Evolutionary conservation across 2,888 invertebrate genomes (phyloP), one percentile per base, ranked within the genome.

Genomic region (Diarsia dahlii): DNA sequence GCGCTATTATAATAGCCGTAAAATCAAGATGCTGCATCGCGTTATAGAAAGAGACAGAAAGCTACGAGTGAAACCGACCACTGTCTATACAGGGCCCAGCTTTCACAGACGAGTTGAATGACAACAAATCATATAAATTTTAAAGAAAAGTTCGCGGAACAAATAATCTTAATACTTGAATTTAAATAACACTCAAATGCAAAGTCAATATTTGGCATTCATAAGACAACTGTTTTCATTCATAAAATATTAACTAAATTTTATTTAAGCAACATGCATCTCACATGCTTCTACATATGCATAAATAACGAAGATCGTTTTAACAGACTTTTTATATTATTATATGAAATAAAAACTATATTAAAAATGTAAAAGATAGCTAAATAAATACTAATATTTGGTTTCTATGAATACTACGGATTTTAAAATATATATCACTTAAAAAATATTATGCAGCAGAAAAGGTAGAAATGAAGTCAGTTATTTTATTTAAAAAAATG

Each of bases 311-410:
- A 74, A 84, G 70, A 72, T 66, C 63, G 50, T 73, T 52, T 23
- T 46, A 56, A 67, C 63, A 75, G 69, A 62, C 58, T 72, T 75
- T 72, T 63, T 70, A 52, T 28, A 76, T 52, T 56, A 60, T 39
- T 62, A 56, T 52, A 60, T 63, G 72, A 62, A 81, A 83, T 74
- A 76, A 84, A 82, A 82, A 74, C 75, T 79, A 80, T 69, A 56
- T 66, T 76, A 81, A 64, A 73, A 74, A 72, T 77, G 79, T 73
- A 73, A 73, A 71, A 86, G n/a, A 70, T 45, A 73, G 74, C 68
- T 84, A 91, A 83, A 90, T 89, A 92, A 84, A 93, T 92, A 92
- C 91, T 93, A 92, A 89, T 93, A 94, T 94, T 94, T 94, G 94
- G 94, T 91, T 89, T 91, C 81, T 86, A 91, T 89, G 87, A 93